Evolutionary conservation across 2,888 invertebrate genomes (phyloP).

Genomic region (Himalopsyche kuldschensis): DNA sequence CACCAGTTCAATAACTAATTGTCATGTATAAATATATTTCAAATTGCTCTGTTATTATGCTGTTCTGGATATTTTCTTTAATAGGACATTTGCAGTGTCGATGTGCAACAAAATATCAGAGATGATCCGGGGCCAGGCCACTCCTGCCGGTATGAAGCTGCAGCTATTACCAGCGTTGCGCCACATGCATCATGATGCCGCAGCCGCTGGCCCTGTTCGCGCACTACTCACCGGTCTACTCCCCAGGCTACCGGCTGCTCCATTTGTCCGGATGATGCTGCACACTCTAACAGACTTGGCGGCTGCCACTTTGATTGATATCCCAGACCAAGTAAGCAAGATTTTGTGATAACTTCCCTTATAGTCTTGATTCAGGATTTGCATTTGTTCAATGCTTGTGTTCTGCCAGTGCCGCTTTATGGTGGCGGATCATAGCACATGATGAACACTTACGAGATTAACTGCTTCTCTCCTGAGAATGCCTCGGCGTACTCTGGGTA

Average conservation of each 20-base stretch:
- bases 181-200: conserved; percentile 87
- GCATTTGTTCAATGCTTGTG: no score
- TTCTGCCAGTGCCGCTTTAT: no score
- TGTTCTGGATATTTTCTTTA: conserved; percentile 42
- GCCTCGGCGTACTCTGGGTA: no score
- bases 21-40: no score
- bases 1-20: no score
- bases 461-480: no score
- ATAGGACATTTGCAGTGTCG: conserved; percentile 88
- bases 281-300: conserved; percentile 86
- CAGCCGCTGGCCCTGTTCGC: conserved; percentile 71
- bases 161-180: conserved; percentile 88
- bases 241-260: conserved; percentile 54
- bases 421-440: no score
- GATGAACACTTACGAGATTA: no score
- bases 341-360: neutral
- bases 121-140: conserved; percentile 92
- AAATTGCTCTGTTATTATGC: no score
- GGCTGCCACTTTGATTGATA: conserved; percentile 84
- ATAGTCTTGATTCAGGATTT: neutral
- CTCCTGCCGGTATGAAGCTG: conserved; percentile 88
- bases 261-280: conserved; percentile 60
- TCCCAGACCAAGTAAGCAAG: conserved; percentile 76
- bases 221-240: conserved; percentile 51
- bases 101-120: conserved; percentile 95